phyloP scores from a whole-genome alignment of 1,140 invertebrate species.

The Venustaconcha ellipsiformis region DNA sequence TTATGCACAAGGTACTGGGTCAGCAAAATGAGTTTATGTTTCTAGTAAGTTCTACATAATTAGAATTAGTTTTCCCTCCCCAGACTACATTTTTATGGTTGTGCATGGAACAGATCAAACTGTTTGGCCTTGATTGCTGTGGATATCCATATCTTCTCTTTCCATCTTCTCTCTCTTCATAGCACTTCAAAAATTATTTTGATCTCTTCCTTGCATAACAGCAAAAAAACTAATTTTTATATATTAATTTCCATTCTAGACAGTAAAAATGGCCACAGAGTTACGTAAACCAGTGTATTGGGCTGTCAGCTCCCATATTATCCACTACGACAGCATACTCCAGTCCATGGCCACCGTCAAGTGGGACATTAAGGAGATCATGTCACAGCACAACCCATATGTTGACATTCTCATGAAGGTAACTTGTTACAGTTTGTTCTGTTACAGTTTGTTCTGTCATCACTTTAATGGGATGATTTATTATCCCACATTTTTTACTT shows the following conservation, averaged over 20 bases:
- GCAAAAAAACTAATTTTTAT: too few relatives aligned
- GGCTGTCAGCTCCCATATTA: conserved; percentile 81
- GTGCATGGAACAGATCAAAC: too few relatives aligned
- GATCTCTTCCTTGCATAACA: too few relatives aligned
- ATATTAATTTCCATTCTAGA: conserved; percentile 70
- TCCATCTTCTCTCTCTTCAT: too few relatives aligned
- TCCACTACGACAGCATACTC: conserved; percentile 85
- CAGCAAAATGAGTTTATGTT: too few relatives aligned
- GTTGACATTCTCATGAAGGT: conserved; percentile 74
- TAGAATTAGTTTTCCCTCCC: too few relatives aligned
- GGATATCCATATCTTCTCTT: too few relatives aligned
- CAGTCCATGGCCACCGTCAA: conserved; percentile 85
- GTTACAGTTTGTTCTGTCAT: conserved; percentile 1
- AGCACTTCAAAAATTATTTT: too few relatives aligned
- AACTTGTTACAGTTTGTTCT: conserved; percentile 17
- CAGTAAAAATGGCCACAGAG: conserved; percentile 78
- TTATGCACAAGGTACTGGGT: too few relatives aligned
- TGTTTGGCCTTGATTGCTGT: too few relatives aligned
- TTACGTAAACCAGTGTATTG: conserved; percentile 88
- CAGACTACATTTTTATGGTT: too few relatives aligned
- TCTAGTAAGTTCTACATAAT: too few relatives aligned
- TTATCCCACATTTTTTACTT: not conserved
- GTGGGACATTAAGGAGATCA: conserved; percentile 95
- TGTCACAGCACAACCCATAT: conserved; percentile 94
- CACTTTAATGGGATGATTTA: not conserved